Percentiles rank a stretch among this genome's conserved stretches.
Conservation (phyloP, 1,140 invertebrate genomes). For the Homarus americanus region DNA sequence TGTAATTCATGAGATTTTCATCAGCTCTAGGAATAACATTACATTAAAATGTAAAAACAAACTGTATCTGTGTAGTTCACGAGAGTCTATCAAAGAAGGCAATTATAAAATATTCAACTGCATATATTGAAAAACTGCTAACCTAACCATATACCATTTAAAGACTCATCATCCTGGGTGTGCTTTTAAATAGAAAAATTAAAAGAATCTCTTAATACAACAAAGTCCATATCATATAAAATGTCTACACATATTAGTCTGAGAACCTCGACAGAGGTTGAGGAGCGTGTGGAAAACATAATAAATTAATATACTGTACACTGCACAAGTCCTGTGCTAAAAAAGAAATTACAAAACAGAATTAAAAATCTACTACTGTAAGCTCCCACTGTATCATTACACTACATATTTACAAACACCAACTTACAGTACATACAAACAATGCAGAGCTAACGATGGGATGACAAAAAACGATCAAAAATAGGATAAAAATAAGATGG, state of each 20-base stretch:
- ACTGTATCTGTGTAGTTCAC: neutral
- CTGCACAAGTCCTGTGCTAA: constrained; percentile 34
- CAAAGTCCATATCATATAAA: constrained; percentile 15
- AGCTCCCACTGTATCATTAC: constrained; percentile 62
- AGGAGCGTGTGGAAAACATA: constrained; percentile 18
- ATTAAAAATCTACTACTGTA: constrained; percentile 43
- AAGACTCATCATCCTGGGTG: neutral
- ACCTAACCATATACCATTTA: constrained; percentile 16
- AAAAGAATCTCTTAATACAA: constrained; percentile 2
- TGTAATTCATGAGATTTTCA: neutral
- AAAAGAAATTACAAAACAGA: constrained; percentile 32
- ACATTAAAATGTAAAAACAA: neutral
- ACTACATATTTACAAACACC: constrained; percentile 66
- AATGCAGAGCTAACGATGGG: constrained; percentile 48
- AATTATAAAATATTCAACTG: neutral
- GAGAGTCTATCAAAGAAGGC: neutral
- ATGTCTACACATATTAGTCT: neutral
- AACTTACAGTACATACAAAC: constrained; percentile 44
- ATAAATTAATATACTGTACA: constrained; percentile 72
- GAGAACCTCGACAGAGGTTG: neutral
- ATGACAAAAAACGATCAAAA: constrained; percentile 18
- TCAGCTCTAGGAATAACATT: too few relatives aligned
- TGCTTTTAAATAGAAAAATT: constrained; percentile 5
- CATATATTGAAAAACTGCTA: neutral
- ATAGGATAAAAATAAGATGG: constrained; percentile 33